Conservation (phyloP, 92 coral and sea anemone genomes). For the Palythoa heliodiscus region DNA sequence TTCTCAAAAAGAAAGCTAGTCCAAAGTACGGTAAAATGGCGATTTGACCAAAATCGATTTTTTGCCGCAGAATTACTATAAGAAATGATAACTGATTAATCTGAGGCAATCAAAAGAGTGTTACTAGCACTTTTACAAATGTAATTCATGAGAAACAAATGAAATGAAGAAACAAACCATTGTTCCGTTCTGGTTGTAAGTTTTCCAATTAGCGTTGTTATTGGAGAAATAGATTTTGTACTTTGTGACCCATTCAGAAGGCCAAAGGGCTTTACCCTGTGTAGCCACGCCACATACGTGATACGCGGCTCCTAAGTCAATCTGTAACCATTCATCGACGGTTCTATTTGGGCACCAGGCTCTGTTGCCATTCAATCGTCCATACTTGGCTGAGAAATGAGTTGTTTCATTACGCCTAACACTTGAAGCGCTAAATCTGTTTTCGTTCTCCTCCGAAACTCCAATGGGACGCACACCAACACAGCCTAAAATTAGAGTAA, state of each 20-base stretch:
- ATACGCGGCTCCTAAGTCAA: constrained; percentile 61
- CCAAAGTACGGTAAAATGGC: too few relatives aligned
- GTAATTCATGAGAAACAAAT: not conserved
- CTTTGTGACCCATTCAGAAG: constrained; percentile 49
- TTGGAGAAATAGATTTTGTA: constrained; percentile 50
- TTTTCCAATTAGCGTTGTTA: constrained; percentile 53
- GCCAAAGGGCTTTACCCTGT: constrained; percentile 57
- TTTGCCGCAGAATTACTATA: too few relatives aligned
- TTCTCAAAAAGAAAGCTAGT: too few relatives aligned
- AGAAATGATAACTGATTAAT: too few relatives aligned
- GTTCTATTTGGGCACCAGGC: constrained; percentile 64
- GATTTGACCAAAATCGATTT: too few relatives aligned
- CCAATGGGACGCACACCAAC: constrained; percentile 37
- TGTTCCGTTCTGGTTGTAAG: not conserved
- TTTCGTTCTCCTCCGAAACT: constrained; percentile 34
- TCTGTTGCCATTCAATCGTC: constrained; percentile 58
- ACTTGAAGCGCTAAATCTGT: constrained; percentile 48
- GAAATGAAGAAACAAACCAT: not conserved
- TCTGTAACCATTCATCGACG: constrained; percentile 56
- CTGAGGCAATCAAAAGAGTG: too few relatives aligned
- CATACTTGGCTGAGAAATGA: constrained; percentile 59
- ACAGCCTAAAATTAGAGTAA: constrained; percentile 32
- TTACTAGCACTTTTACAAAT: not conserved
- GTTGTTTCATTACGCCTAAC: constrained; percentile 40
- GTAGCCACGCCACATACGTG: constrained; percentile 69